A percentile compares a stretch with the other conserved stretches of the same genome.
Conservation (phyloP, 2,113 vertebrate species). For the Leuciscus idus region DNA sequence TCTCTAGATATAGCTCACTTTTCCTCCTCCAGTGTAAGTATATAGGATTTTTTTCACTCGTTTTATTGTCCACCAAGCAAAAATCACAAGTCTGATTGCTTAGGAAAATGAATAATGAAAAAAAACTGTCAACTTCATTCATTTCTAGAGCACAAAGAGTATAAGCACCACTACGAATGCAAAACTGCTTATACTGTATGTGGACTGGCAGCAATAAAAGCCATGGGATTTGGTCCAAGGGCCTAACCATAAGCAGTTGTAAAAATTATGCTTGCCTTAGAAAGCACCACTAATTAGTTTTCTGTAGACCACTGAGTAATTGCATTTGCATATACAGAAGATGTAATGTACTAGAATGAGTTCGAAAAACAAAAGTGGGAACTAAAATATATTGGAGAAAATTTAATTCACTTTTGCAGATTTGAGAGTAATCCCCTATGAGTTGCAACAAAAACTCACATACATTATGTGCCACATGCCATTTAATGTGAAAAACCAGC, state of each 20-base stretch:
- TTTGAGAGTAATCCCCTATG: not conserved
- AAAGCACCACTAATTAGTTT: slow-evolving; percentile 2
- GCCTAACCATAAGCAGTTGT: not conserved
- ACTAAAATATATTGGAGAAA: not conserved
- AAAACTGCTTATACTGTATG: not conserved
- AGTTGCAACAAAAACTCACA: not conserved
- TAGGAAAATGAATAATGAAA: not conserved
- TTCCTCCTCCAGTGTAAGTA: not conserved
- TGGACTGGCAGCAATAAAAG: not conserved
- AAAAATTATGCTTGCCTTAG: not conserved
- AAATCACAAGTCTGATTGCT: not conserved
- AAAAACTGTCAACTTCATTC: not conserved
- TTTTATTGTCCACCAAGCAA: not conserved
- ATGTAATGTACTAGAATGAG: not conserved
- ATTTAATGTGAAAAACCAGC: slow-evolving; percentile 21
- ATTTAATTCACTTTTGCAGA: not conserved
- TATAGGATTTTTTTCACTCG: not conserved
- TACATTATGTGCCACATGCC: not conserved
- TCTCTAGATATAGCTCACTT: not conserved
- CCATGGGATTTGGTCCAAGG: not conserved
- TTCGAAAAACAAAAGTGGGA: not conserved
- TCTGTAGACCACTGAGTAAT: not conserved
- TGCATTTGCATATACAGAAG: not conserved
- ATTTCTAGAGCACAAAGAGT: not conserved
- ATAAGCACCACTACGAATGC: not conserved